Percentiles rank a stretch among this genome's conserved stretches.
These are phyloP conservation scores for Cetonia aurata DNA, from an alignment of 2,888 invertebrate species.

Conservation along the genomic window DNA sequence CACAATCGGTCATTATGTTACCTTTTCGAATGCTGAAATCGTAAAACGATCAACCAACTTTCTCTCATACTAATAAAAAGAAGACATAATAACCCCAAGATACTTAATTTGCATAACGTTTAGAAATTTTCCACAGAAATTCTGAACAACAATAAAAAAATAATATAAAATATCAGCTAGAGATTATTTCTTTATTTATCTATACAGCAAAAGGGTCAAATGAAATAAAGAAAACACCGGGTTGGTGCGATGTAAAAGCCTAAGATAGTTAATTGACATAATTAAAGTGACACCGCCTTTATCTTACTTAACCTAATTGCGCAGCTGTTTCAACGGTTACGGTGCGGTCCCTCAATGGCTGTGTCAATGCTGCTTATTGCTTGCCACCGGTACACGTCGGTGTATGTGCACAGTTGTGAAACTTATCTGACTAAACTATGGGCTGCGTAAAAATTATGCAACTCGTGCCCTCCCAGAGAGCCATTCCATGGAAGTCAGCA, in stretches of 20 bases:
- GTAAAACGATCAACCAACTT: too few relatives aligned
- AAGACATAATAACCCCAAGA: too few relatives aligned
- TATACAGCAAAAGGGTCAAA: too few relatives aligned
- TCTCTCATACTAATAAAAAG: too few relatives aligned
- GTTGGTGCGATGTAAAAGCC: background rate
- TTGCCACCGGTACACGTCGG: background rate
- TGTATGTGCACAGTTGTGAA: slow-evolving; percentile 1
- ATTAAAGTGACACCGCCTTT: slow-evolving; percentile 12
- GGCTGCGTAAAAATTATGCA: slow-evolving; percentile 10
- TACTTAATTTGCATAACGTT: too few relatives aligned
- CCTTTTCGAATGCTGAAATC: too few relatives aligned
- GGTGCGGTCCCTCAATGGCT: background rate
- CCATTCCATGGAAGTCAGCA: background rate
- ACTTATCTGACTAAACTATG: background rate
- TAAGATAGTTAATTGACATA: background rate
- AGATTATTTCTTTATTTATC: too few relatives aligned
- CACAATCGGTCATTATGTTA: too few relatives aligned
- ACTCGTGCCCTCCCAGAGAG: background rate
- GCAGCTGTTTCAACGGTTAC: slow-evolving; percentile 1
- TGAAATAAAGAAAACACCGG: too few relatives aligned
- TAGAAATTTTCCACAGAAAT: too few relatives aligned
- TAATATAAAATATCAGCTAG: too few relatives aligned
- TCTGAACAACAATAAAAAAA: too few relatives aligned
- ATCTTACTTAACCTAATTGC: slow-evolving; percentile 9
- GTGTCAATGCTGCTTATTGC: background rate